Percentiles rank a stretch among this genome's conserved stretches.
These are phyloP conservation scores for Hippocampus kuda DNA, from an alignment of 2,797 vertebrate species.

Conservation along the genomic window DNA sequence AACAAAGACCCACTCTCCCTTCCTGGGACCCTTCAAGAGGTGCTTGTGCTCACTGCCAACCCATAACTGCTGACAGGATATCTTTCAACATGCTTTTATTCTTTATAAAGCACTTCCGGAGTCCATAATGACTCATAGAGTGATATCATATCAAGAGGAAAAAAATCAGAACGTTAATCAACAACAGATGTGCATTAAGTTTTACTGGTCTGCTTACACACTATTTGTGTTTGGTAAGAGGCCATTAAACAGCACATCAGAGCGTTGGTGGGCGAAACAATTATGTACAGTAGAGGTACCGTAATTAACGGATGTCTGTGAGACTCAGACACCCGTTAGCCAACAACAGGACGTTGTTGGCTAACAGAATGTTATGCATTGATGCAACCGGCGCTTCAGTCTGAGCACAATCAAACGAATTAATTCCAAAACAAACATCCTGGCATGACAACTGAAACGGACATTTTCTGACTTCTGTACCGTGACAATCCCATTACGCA, in stretches of 20 bases:
- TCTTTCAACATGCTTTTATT: conserved; percentile 32
- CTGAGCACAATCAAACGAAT: background rate
- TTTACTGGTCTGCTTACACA: conserved; percentile 24
- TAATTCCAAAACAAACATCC: background rate
- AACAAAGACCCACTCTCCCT: conserved; percentile 34
- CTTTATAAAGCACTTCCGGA: conserved; percentile 24
- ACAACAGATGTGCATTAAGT: conserved; percentile 49
- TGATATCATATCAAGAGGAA: conserved; percentile 15
- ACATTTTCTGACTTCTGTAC: background rate
- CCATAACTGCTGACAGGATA: conserved; percentile 20
- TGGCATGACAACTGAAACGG: background rate
- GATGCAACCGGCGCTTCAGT: background rate
- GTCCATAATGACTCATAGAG: conserved; percentile 31
- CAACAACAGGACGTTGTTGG: conserved; percentile 31
- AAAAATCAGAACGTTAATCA: conserved; percentile 38
- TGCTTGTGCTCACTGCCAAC: conserved; percentile 17
- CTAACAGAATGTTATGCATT: conserved; percentile 4
- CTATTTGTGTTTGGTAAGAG: conserved; percentile 38
- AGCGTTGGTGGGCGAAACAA: conserved; percentile 25
- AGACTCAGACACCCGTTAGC: conserved; percentile 30
- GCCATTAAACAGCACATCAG: conserved; percentile 38
- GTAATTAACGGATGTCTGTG: conserved; percentile 39
- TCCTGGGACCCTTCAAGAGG: conserved; percentile 20
- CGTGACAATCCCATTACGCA: background rate
- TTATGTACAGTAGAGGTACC: conserved; percentile 19